Evolutionary conservation across 2,113 vertebrate genomes (phyloP).

Genomic region (Nematolebias whitei): DNA sequence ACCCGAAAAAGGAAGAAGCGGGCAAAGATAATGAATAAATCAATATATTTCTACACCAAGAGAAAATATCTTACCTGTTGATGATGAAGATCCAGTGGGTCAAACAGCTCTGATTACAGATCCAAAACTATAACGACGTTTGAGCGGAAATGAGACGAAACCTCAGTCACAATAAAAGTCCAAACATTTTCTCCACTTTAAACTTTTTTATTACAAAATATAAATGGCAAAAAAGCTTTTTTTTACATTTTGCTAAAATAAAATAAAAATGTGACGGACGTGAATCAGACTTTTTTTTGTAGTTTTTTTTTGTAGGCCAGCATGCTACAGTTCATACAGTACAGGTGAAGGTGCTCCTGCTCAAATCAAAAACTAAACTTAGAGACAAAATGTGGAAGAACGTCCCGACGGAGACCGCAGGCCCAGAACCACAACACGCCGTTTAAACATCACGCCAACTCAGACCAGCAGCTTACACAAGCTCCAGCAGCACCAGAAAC

Average conservation of each 20-base stretch:
- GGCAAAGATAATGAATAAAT: too few relatives aligned
- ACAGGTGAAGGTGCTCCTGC: slow-evolving; percentile 48
- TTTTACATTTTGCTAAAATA: slow-evolving; percentile 46
- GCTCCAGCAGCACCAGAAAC: too few relatives aligned
- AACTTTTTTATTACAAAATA: slow-evolving; percentile 78
- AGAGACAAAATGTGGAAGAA: not conserved
- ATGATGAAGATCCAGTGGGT: not conserved
- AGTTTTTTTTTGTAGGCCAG: slow-evolving; percentile 20
- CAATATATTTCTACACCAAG: not conserved
- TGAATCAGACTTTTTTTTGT: slow-evolving; percentile 21
- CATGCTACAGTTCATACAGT: slow-evolving; percentile 69
- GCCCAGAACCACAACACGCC: too few relatives aligned
- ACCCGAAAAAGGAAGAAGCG: too few relatives aligned
- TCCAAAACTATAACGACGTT: too few relatives aligned
- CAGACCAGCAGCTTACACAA: too few relatives aligned
- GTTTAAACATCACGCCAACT: too few relatives aligned
- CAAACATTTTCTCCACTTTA: slow-evolving; percentile 7
- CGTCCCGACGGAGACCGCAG: not conserved
- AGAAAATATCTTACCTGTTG: not conserved
- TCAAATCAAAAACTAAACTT: slow-evolving; percentile 4
- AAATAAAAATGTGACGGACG: slow-evolving; percentile 22
- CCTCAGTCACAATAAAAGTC: too few relatives aligned
- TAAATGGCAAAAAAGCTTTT: slow-evolving; percentile 64
- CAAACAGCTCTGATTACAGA: too few relatives aligned
- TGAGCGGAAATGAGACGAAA: too few relatives aligned